Evolutionary conservation across 2,888 invertebrate genomes (phyloP), one percentile per base, ranked within the genome.

Genomic region (Drosophila rellima): DNA sequence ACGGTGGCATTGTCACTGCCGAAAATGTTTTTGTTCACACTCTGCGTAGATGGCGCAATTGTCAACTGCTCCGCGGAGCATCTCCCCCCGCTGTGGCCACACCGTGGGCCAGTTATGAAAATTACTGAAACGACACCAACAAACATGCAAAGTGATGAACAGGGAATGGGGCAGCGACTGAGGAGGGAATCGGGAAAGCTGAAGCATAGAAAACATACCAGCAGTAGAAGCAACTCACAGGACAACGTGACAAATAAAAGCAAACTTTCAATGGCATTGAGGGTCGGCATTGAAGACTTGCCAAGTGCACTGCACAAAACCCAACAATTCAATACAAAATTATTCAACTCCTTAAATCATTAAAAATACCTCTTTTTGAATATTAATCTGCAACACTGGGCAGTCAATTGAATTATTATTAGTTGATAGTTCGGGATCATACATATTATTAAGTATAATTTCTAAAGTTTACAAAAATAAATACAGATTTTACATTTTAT

Each of bases 91-190:
- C 54, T n/a, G 47, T 55, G 37, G 56, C 74, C 61, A 50, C 51
- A 55, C 68, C 60, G 56, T 73, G 71, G 64, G 85, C 71, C 79
- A 79, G 86, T 89, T 84, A 89, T 89, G 90, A 84, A 89, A 89
- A 84, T 84, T 82, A 84, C 82, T 72, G 82, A 82, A 88, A 84
- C 76, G 90, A 89, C 68, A 84, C 82, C 88, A 89, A 70, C 82
- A 79, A 76, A 78, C 61, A 70, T 37, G 69, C 64, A 57, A 69
- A 63, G 69, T 75, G 74, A 77, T 45, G 71, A 51, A 29, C 42
- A 42, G 44, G 60, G 47, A 33, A 40, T 11, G 48, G 39, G 35
- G 7, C 23, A 13, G 56, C 13, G 6, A 17, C 17, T 35, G 23
- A 15, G 39, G 44, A 33, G 54, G 20, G 20, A 44, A 44, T 17